Base-by-base conservation (phyloP, 1,140 invertebrate genomes). In the Armadillidium nasatum region DNA sequence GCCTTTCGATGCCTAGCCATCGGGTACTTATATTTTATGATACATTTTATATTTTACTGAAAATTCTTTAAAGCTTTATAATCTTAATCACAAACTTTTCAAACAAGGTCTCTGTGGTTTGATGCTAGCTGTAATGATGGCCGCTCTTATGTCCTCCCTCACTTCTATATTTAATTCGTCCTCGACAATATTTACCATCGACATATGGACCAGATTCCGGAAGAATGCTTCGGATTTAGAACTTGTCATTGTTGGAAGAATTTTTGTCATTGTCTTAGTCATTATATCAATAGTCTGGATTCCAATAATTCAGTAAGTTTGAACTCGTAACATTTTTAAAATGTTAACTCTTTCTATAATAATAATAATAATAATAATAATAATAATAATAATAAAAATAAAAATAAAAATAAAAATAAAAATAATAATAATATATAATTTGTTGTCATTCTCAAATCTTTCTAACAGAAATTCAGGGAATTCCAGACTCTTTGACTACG, bases 71-170 rank as follows among this genome's bases (percentile, higher is more conserved):
- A 33, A 33, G 1, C 33, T 33, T 6, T 33, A n/a, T 33, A 33
- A 33, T 33, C 33, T 33, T 33, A 33, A 3, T 33, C 1, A 33
- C 33, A 33, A 3, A 33, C 6, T 3, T 33, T 33, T 33, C 2
- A 33, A 33, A 33, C 33, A 33, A 85, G 84, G 84, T 23, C 78
- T 87, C 54, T 79, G 83, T 50, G 87, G 87, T 19, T 76, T 88
- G 72, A 88, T 88, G 86, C 74, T 88, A 76, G 85, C 87, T 10
- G 87, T 88, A 7, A 88, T 88, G 87, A 85, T 88, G 84, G 86
- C 87, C 10, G 86, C 87, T 33, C 83, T 88, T 9, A 87, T 88
- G 83, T 87, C 86, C 15, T 87, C 86, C 2, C 82, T 88, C 43
- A 87, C 87, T 13, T 87, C 87, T 33, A 87, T 88, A 73, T 88